Evolutionary conservation across 2,888 invertebrate genomes (phyloP), one percentile per base, ranked within the genome.

Genomic region (Limulus polyphemus): DNA sequence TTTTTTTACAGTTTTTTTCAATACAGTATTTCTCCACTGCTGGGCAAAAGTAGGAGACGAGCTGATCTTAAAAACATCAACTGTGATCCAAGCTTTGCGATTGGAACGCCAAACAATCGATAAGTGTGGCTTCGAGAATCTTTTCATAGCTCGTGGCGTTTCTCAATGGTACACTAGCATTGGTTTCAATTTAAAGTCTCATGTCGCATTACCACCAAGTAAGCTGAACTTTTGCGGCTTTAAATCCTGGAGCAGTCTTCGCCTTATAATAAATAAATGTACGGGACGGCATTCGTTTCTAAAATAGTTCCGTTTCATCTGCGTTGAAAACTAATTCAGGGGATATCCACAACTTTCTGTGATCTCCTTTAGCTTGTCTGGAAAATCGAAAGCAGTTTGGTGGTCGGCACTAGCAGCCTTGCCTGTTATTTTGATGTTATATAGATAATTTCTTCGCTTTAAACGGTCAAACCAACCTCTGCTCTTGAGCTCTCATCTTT

Each of bases 251-350:
- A n/a, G n/a, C n/a, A n/a, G n/a, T n/a, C n/a, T n/a, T n/a, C n/a
- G n/a, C n/a, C n/a, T n/a, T n/a, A n/a, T n/a, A n/a, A n/a, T n/a
- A n/a, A n/a, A n/a, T n/a, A n/a, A n/a, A n/a, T n/a, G n/a, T n/a
- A n/a, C n/a, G n/a, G n/a, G n/a, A n/a, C n/a, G n/a, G n/a, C n/a
- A n/a, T n/a, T n/a, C n/a, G n/a, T n/a, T n/a, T n/a, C n/a, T n/a
- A n/a, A n/a, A n/a, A n/a, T 13, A 65, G 57, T 10, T 47, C 61
- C 3, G 61, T 65, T 64, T 61, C 64, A 54, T 65, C 64, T 13
- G 52, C 57, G 49, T 65, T 65, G n/a, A 65, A 65, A 12, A 65
- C 55, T 17, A 58, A 61, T 48, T 64, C 47, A 4, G 47, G 50
- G 49, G n/a, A n/a, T n/a, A n/a, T n/a, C n/a, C 60, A 14, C 50